phyloP scores from a whole-genome alignment of 2,797 vertebrate genomes.

The Morus bassanus region DNA sequence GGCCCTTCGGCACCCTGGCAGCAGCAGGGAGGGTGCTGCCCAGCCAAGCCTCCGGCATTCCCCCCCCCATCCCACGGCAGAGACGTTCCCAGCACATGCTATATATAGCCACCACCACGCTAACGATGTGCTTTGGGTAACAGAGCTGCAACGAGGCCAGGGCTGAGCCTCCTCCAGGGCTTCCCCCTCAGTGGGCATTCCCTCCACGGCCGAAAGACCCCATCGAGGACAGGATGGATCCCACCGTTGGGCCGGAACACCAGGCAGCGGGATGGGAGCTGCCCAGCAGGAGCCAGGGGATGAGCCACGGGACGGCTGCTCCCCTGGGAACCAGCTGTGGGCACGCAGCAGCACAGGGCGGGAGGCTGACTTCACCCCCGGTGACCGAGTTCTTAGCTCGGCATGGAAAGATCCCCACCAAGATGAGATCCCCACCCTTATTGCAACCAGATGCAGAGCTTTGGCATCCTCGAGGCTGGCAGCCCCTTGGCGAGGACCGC shows the following conservation, averaged over 20 bases:
- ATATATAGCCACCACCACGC: neutral
- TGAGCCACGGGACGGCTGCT: neutral
- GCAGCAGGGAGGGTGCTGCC: neutral
- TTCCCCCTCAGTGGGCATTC: neutral
- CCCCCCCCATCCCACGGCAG: neutral
- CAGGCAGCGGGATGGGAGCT: neutral
- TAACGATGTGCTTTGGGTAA: neutral
- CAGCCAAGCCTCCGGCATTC: rapidly evolving
- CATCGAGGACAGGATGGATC: rapidly evolving
- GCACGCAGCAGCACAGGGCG: neutral
- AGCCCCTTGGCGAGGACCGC: neutral
- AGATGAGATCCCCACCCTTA: conserved; percentile 18
- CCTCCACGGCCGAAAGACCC: rapidly evolving
- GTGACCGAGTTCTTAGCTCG: neutral
- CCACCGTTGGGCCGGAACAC: neutral
- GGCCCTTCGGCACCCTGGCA: neutral
- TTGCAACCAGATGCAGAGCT: neutral
- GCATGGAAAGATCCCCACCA: conserved; percentile 16
- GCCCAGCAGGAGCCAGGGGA: neutral
- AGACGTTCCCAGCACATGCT: neutral
- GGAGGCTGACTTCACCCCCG: conserved; percentile 35
- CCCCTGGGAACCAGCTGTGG: neutral
- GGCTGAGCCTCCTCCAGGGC: neutral
- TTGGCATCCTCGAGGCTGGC: neutral
- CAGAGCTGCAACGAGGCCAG: neutral